Percentiles rank a stretch among this genome's conserved stretches.
These are phyloP conservation scores for Myzus persicae DNA, from an alignment of 1,140 invertebrate species.

Conservation along the genomic window DNA sequence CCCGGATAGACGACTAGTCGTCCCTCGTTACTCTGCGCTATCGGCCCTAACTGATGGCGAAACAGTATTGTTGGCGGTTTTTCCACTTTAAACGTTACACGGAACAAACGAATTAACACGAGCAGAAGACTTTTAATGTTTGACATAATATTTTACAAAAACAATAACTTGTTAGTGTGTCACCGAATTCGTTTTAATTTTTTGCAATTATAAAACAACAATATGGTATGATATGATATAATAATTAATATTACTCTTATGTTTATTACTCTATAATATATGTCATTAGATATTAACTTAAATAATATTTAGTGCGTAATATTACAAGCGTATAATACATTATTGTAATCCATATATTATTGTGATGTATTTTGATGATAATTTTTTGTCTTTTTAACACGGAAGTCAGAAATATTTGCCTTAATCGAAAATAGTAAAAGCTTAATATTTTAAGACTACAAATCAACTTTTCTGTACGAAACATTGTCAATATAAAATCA, in stretches of 20 bases:
- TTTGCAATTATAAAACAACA: background rate
- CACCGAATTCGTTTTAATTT: background rate
- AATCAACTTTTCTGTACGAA: background rate
- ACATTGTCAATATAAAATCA: background rate
- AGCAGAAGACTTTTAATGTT: background rate
- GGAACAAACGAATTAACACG: background rate
- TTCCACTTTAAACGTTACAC: conserved; percentile 70
- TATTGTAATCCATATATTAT: too few species aligned
- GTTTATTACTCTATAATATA: background rate
- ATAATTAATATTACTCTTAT: background rate
- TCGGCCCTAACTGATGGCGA: conserved; percentile 79
- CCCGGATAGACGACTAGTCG: conserved; percentile 85
- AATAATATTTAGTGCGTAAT: background rate
- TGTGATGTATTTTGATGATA: background rate
- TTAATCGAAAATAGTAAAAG: too few species aligned
- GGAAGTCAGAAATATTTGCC: background rate
- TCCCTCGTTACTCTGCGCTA: conserved; percentile 85
- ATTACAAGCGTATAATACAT: background rate
- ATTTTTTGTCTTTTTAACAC: background rate
- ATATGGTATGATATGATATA: background rate
- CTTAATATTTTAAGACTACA: background rate
- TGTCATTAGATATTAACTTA: background rate
- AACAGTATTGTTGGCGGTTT: conserved; percentile 86
- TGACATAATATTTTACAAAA: background rate
- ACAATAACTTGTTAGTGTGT: background rate